Evolutionary conservation across 2,888 invertebrate species (phyloP).

Genomic region (Trissoscelio sp.): DNA sequence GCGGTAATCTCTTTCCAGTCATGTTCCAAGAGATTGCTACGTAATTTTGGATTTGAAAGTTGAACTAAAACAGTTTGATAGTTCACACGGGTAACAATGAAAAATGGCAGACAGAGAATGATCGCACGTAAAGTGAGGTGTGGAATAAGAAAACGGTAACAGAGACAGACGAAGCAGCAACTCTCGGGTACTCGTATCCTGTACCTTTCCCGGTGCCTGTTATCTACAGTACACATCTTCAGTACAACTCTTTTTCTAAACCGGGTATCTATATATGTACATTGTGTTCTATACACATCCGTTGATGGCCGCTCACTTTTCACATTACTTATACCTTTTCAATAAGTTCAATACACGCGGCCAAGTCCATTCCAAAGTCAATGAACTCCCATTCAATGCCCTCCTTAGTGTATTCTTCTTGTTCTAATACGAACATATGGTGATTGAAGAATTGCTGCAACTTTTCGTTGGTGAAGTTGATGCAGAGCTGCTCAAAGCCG

Average conservation of each 20-base stretch:
- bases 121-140: slow-evolving; percentile 16
- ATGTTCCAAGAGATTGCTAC: slow-evolving; percentile 43
- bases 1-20: slow-evolving; percentile 50
- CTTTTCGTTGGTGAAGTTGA: slow-evolving; percentile 99
- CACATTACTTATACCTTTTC: slow-evolving; percentile 89
- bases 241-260: slow-evolving; percentile 36
- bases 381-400: slow-evolving; percentile 98
- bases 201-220: slow-evolving; percentile 68
- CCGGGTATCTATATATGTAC: slow-evolving; percentile 27
- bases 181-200: slow-evolving; percentile 69
- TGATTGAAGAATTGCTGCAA: slow-evolving; percentile 99
- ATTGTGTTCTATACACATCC: slow-evolving; percentile 40
- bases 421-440: slow-evolving; percentile 98
- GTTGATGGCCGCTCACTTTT: slow-evolving; percentile 3
- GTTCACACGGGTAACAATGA: slow-evolving; percentile 26
- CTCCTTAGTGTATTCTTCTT: slow-evolving; percentile 97
- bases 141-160: background rate
- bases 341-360: slow-evolving; percentile 97
- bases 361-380: slow-evolving; percentile 98
- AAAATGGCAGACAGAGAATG: slow-evolving; percentile 32
- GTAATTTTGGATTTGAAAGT: background rate
- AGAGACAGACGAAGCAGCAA: slow-evolving; percentile 58
- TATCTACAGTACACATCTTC: slow-evolving; percentile 44
- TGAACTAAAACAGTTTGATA: background rate
- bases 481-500: slow-evolving; percentile 99